phyloP scores from a whole-genome alignment of 2,113 vertebrate species.

The Tetrao urogallus region DNA sequence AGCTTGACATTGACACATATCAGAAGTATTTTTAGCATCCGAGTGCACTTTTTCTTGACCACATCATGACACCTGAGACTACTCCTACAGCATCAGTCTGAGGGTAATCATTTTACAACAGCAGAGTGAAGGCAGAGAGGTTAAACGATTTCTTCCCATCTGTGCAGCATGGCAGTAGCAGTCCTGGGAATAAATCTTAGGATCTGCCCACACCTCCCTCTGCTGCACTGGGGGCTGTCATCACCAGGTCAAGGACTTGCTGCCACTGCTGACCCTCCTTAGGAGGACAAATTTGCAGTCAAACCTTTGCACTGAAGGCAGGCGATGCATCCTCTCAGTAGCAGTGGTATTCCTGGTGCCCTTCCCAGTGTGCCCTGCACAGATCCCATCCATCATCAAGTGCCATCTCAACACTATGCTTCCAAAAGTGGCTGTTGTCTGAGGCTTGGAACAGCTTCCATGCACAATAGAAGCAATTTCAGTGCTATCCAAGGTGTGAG shows the following conservation, averaged over 20 bases:
- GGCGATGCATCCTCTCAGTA: neutral
- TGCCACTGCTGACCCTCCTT: neutral
- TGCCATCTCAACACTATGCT: neutral
- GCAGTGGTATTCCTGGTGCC: neutral
- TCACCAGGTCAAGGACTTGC: neutral
- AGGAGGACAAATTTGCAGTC: neutral
- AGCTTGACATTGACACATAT: neutral
- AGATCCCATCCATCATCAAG: neutral
- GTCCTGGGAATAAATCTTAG: neutral
- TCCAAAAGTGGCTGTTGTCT: neutral
- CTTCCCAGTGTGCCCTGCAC: neutral
- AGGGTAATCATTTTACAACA: neutral
- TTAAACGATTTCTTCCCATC: neutral
- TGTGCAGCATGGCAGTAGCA: neutral
- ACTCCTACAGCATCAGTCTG: neutral
- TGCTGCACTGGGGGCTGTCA: rapidly evolving
- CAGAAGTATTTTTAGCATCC: neutral
- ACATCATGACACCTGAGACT: neutral
- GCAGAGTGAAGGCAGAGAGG: neutral
- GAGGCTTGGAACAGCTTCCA: too few relatives aligned
- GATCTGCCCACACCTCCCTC: neutral
- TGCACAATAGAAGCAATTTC: neutral
- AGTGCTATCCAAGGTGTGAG: neutral
- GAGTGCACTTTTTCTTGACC: neutral
- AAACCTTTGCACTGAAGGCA: neutral